A percentile compares a stretch with the other conserved stretches of the same genome.
Evolutionary conservation across 1,140 invertebrate genomes (phyloP).

Genomic region (Diachasmimorpha longicaudata): DNA sequence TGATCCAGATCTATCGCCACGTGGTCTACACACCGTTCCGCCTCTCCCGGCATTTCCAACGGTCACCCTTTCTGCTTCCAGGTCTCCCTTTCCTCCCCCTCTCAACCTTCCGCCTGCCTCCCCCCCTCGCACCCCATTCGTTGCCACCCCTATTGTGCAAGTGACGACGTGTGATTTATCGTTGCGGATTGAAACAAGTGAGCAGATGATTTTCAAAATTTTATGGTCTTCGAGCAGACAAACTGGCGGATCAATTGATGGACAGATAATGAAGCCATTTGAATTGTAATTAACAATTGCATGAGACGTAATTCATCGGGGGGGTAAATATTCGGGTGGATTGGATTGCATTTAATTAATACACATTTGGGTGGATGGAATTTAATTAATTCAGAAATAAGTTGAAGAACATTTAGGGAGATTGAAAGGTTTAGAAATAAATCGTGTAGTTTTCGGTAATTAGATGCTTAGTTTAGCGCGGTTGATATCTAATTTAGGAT

Average conservation of each 20-base stretch:
- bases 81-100: not conserved
- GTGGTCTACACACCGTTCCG: constrained; percentile 42
- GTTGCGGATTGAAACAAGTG: not conserved
- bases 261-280: not conserved
- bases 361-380: too few species aligned
- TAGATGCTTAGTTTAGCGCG: too few species aligned
- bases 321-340: too few species aligned
- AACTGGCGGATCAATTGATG: not conserved
- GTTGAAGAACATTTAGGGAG: too few species aligned
- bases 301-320: not conserved
- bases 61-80: not conserved
- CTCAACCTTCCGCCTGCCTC: not conserved
- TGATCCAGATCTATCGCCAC: constrained; percentile 63
- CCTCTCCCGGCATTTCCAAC: not conserved
- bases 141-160: not conserved
- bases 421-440: too few species aligned
- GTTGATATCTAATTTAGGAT: too few species aligned
- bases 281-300: not conserved
- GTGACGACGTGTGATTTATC: not conserved
- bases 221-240: not conserved
- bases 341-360: too few species aligned
- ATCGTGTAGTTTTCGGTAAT: too few species aligned
- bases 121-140: too few species aligned
- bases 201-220: not conserved
- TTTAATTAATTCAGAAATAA: too few species aligned